Evolutionary conservation across 1,140 invertebrate species (phyloP), one percentile per base, ranked within the genome.

Genomic region (Tetramorium alpestre): DNA sequence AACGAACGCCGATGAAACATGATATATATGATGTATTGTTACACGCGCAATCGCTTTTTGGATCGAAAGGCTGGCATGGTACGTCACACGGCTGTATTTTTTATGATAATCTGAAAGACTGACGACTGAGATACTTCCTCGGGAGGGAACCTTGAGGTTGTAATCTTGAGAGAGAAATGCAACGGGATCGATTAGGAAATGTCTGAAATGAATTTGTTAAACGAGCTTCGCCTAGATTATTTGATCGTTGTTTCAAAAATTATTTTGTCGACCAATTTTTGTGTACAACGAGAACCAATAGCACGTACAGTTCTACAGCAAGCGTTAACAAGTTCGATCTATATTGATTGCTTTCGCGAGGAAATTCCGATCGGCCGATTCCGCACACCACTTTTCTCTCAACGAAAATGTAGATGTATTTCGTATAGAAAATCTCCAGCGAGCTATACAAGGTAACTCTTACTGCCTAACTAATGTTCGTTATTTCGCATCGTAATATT

Each of bases 51-150:
- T 73, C 58, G 89, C 82, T 91, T 90, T 84, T 90, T 87, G 65
- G 51, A 33, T 75, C 56, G 70, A 81, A n/a, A 62, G 76, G 64
- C 28, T 84, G 58, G 75, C 58, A 82, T 67, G 76, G 75, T 56
- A 73, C 18, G 69, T 86, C 70, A 70, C 64, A 88, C 64, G 85
- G 72, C 85, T 89, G 73, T 75, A 73, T 49, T 80, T 87, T 87
- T 84, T 78, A 89, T 87, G 78, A 73, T 87, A 87, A 90, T 81
- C 70, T 33, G 87, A 90, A 90, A 90, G 89, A 90, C 88, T 90
- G 89, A 90, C 28, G 41, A 76, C 38, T 49, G 62, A 51, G 62
- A 89, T 86, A 54, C 41, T 89, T 88, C 58, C 60, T 89, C 58
- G 47, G 22, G 25, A 18, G 54, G 41, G 41, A 73, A 84, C 28